Evolutionary conservation across 2,113 vertebrate genomes (phyloP).

Genomic region (Strigops habroptila): DNA sequence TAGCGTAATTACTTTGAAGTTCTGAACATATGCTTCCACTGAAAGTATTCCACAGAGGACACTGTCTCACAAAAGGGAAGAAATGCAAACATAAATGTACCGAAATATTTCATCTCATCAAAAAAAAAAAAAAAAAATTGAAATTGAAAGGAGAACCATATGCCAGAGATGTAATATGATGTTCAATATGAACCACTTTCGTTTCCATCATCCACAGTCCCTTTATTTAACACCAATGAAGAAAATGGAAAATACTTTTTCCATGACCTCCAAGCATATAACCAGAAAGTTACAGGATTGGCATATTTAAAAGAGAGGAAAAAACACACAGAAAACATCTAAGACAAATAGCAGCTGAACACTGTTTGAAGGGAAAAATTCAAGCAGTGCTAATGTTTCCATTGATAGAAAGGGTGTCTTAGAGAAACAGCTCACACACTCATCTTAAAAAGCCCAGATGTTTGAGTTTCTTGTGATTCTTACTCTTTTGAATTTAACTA

Average conservation of each 20-base stretch:
- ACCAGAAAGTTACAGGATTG: neutral
- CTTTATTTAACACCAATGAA: neutral
- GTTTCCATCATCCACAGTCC: neutral
- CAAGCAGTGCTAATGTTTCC: neutral
- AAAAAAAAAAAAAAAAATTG: neutral
- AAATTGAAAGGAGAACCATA: slow-evolving; percentile 35
- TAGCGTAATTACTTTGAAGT: slow-evolving; percentile 76
- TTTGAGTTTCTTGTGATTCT: neutral
- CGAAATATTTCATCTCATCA: neutral
- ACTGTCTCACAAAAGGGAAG: slow-evolving; percentile 35
- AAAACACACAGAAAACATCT: neutral
- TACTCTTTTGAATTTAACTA: neutral
- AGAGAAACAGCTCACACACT: neutral
- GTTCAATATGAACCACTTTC: neutral
- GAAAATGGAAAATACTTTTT: neutral
- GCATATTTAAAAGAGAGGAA: neutral
- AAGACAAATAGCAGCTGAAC: neutral
- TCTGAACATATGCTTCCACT: slow-evolving; percentile 73
- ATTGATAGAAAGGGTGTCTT: neutral
- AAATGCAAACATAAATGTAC: slow-evolving; percentile 24
- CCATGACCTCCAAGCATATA: neutral
- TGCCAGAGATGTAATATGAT: neutral
- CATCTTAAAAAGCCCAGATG: neutral
- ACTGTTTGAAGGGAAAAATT: neutral
- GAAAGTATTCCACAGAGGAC: slow-evolving; percentile 63